These are phyloP conservation scores for Drosophila miranda DNA, from an alignment of 1,140 invertebrate species.

Conservation along the genomic window DNA sequence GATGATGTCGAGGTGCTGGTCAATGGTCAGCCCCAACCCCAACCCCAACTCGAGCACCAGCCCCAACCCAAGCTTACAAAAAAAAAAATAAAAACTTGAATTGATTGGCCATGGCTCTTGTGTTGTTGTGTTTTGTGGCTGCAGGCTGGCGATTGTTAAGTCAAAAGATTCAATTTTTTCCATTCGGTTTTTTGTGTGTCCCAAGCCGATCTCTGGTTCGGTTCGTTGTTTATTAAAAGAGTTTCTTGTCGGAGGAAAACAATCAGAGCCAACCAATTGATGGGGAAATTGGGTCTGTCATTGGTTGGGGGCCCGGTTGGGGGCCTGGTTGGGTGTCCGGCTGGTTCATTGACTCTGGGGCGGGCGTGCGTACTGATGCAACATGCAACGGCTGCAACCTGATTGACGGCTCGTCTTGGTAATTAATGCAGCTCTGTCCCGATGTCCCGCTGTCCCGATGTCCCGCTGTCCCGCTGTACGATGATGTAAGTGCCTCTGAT, in stretches of 20 bases:
- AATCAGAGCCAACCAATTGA: conserved; percentile 35
- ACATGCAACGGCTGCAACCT: conserved; percentile 24
- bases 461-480: conserved; percentile 21
- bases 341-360: conserved; percentile 61
- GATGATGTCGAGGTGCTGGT: conserved; percentile 65
- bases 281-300: conserved; percentile 67
- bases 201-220: conserved; percentile 16
- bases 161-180: conserved; percentile 55
- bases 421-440: conserved; percentile 65
- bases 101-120: conserved; percentile 48
- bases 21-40: conserved; percentile 62
- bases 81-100: conserved; percentile 30
- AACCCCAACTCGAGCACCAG: conserved; percentile 17
- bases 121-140: conserved; percentile 12
- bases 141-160: conserved; percentile 73
- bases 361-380: conserved; percentile 51
- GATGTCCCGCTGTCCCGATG: not conserved
- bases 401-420: conserved; percentile 45
- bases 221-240: conserved; percentile 64
- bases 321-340: not conserved
- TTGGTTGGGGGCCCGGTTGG: no score
- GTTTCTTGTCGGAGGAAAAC: conserved; percentile 43
- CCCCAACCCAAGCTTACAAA: conserved; percentile 23
- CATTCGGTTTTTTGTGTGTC: conserved; percentile 4
- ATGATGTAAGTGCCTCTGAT: conserved; percentile 69